These are phyloP conservation scores for Sisor rabdophorus DNA, from an alignment of 2,113 vertebrate genomes.

Conservation along the genomic window DNA sequence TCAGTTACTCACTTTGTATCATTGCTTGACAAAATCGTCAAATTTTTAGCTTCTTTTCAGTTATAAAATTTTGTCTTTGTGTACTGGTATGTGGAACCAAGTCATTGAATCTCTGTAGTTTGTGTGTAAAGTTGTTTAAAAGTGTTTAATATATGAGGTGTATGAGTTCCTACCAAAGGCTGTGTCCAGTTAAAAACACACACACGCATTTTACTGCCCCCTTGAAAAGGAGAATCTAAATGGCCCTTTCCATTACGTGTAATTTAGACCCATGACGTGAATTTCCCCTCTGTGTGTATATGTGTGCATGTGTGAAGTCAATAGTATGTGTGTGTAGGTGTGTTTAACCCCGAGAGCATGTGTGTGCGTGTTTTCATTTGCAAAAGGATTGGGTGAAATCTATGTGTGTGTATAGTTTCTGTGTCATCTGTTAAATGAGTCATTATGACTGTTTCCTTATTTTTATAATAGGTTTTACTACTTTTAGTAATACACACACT, in stretches of 20 bases:
- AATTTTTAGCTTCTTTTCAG: background rate
- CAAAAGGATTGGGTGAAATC: conserved; percentile 13
- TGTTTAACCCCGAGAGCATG: conserved; percentile 16
- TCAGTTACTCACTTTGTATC: background rate
- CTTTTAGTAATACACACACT: conserved; percentile 16
- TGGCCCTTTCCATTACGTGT: background rate
- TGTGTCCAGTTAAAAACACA: conserved; percentile 9
- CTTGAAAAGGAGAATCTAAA: background rate
- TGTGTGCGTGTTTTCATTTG: conserved; percentile 31
- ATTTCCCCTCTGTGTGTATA: background rate
- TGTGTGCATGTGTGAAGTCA: background rate
- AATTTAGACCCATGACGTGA: conserved; percentile 4
- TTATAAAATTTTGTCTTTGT: background rate
- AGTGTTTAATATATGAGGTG: background rate
- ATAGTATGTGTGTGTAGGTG: conserved; percentile 7
- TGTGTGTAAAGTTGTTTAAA: background rate
- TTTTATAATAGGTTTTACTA: conserved; percentile 19
- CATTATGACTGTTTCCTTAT: conserved; percentile 13
- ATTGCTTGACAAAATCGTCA: background rate
- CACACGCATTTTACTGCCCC: background rate
- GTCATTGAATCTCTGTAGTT: background rate
- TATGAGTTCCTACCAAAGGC: background rate
- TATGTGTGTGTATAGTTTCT: conserved; percentile 3
- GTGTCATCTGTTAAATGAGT: conserved; percentile 15
- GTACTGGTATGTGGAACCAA: background rate